Base-by-base conservation (phyloP, 2,797 vertebrate genomes). In the Bovichtus diacanthus region DNA sequence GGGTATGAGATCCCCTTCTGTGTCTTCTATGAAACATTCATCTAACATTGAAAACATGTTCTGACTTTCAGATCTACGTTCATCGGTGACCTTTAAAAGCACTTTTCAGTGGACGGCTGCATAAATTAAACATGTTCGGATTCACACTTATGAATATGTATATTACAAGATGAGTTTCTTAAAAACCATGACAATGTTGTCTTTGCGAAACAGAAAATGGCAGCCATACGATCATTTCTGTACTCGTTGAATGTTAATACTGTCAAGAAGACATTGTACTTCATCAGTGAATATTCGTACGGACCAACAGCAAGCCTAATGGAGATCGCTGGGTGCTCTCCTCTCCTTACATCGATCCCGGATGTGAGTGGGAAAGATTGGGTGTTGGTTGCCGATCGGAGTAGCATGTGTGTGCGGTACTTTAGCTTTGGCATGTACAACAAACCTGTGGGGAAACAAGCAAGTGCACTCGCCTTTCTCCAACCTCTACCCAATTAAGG, bases 401-500 rank as follows among this genome's bases (percentile, higher is more conserved):
- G 64, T 29, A 3, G 74, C 66, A 21, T 53, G 53, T 80, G 82
- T 80, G 68, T 74, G 71, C 21, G 10, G 76, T 74, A 31, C 18
- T 34, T 76, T 43, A 82, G 79, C 68, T 67, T 76, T 90, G 81
- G 78, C 81, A 81, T 86, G 71, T 82, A 87, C 82, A 87, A 81
- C 74, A 82, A 81, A 84, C 81, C 85, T 76, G 56, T 69, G 82
- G 83, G 78, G 75, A 88, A 87, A 90, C 78, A 84, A 90, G 87
- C 74, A 67, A 83, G 74, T 69, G 64, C 60, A 59, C 51, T 83
- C 16, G 31, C 51, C 76, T 91, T 84, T 87, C 80, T 70, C 63
- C 69, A 88, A 79, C 78, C 82, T 87, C 77, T 65, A 87, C 72
- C 76, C 55, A 72, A 91, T 92, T 92, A 90, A 87, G 84, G 54